phyloP scores from a whole-genome alignment of 2,888 invertebrate species.

The Tortrix viridana region DNA sequence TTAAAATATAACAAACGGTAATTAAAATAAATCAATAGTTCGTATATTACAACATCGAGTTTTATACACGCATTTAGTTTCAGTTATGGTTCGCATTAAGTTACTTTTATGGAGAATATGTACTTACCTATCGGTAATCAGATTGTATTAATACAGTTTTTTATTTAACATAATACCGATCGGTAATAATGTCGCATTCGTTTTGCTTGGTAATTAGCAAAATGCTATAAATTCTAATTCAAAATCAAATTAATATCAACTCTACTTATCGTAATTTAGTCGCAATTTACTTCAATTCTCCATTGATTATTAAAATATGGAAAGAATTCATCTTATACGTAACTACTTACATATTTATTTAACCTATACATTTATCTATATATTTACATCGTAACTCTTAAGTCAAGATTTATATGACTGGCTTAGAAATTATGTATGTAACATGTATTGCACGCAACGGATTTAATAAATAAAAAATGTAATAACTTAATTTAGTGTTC shows the following conservation, averaged over 20 bases:
- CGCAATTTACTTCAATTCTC: conserved; percentile 39
- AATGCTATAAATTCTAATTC: conserved; percentile 36
- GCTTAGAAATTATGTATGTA: conserved; percentile 44
- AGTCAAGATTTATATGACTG: conserved; percentile 49
- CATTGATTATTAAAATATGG: conserved; percentile 39
- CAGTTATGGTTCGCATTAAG: conserved; percentile 12
- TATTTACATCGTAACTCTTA: conserved; percentile 46
- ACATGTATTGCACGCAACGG: conserved; percentile 50
- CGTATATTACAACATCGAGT: conserved; percentile 15
- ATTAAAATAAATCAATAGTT: conserved; percentile 12
- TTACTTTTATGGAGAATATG: conserved; percentile 6
- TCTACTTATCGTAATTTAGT: conserved; percentile 40
- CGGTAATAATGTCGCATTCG: conserved; percentile 28
- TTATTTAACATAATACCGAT: conserved; percentile 17
- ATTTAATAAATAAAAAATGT: conserved; percentile 39
- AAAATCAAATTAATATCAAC: conserved; percentile 41
- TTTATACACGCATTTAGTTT: conserved; percentile 10
- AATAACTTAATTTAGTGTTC: conserved; percentile 35
- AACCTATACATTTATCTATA: conserved; percentile 43
- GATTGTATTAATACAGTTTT: neutral
- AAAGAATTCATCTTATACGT: conserved; percentile 33
- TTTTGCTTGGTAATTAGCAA: conserved; percentile 16
- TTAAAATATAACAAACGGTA: conserved; percentile 22
- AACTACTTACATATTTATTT: conserved; percentile 35
- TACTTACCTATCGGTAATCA: neutral